These are phyloP conservation scores for Psephotus haematonotus DNA, from an alignment of 2,113 vertebrate genomes.

Conservation along the genomic window DNA sequence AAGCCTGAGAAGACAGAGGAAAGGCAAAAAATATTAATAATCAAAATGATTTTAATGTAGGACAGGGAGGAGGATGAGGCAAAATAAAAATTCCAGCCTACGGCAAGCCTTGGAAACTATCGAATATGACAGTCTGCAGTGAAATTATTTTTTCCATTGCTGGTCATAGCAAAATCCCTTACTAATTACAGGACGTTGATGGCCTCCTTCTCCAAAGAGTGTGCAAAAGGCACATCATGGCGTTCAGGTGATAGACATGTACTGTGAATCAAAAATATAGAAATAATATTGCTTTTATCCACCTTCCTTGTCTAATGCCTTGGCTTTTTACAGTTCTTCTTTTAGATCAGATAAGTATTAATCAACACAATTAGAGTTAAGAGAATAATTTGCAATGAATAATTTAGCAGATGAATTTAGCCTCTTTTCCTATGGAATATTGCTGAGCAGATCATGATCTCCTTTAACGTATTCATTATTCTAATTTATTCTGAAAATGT, in stretches of 20 bases:
- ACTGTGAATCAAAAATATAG: not conserved
- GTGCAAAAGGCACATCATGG: not conserved
- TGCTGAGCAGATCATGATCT: not conserved
- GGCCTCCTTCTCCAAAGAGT: not conserved
- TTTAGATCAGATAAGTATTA: not conserved
- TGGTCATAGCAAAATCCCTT: not conserved
- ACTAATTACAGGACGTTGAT: not conserved
- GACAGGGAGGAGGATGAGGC: not conserved
- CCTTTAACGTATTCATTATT: conserved; percentile 41
- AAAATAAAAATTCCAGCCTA: not conserved
- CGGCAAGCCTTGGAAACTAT: not conserved
- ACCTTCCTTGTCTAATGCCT: not conserved
- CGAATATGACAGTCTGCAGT: not conserved
- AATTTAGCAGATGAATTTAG: conserved; percentile 28
- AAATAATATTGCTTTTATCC: not conserved
- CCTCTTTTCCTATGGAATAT: conserved; percentile 4
- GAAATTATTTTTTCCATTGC: not conserved
- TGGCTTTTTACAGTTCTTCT: not conserved
- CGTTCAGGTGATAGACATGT: not conserved
- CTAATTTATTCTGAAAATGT: conserved; percentile 28
- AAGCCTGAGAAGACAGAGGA: not conserved
- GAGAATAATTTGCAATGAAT: conserved; percentile 30
- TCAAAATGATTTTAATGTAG: not conserved
- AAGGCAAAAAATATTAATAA: not conserved
- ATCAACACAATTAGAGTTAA: conserved; percentile 25